Percentiles rank a stretch among this genome's conserved stretches.
These are phyloP conservation scores for Seriola quinqueradiata DNA, from an alignment of 2,113 vertebrate species.

Conservation along the genomic window DNA sequence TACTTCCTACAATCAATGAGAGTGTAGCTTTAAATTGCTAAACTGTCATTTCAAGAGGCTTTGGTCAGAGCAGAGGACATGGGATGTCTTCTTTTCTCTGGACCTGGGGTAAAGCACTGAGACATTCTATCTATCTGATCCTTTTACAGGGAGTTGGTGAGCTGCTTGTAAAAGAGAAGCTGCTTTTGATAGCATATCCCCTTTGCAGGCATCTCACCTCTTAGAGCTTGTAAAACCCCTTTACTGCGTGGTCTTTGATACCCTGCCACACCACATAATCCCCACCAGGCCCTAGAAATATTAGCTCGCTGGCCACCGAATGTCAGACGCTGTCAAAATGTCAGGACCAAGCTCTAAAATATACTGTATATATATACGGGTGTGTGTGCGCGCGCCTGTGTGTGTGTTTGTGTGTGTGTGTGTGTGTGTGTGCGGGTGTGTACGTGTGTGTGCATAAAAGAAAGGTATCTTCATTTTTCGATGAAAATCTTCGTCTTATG, in stretches of 20 bases:
- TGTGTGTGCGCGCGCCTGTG: neutral
- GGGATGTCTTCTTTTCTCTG: constrained; percentile 57
- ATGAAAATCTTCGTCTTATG: neutral
- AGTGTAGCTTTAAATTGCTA: constrained; percentile 45
- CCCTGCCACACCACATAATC: constrained; percentile 67
- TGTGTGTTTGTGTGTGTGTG: neutral
- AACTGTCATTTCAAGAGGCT: constrained; percentile 52
- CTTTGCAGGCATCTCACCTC: constrained; percentile 75
- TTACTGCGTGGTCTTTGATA: constrained; percentile 70
- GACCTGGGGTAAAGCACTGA: constrained; percentile 35
- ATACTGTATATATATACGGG: neutral
- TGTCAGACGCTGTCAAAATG: constrained; percentile 43
- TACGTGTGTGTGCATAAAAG: neutral
- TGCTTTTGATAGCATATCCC: constrained; percentile 76
- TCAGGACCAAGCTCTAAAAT: constrained; percentile 16
- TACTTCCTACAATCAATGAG: constrained; percentile 59
- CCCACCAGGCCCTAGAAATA: constrained; percentile 64
- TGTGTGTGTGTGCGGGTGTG: neutral
- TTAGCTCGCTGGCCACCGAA: constrained; percentile 56
- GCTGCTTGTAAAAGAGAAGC: constrained; percentile 76
- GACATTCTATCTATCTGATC: constrained; percentile 68
- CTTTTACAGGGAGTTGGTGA: constrained; percentile 70
- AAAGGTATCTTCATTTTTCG: neutral
- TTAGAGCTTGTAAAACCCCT: constrained; percentile 75
- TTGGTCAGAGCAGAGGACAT: constrained; percentile 46